Percentiles rank a stretch among this genome's conserved stretches.
Evolutionary conservation across 2,888 invertebrate genomes (phyloP).

Genomic region (Drosophila paranaensis): DNA sequence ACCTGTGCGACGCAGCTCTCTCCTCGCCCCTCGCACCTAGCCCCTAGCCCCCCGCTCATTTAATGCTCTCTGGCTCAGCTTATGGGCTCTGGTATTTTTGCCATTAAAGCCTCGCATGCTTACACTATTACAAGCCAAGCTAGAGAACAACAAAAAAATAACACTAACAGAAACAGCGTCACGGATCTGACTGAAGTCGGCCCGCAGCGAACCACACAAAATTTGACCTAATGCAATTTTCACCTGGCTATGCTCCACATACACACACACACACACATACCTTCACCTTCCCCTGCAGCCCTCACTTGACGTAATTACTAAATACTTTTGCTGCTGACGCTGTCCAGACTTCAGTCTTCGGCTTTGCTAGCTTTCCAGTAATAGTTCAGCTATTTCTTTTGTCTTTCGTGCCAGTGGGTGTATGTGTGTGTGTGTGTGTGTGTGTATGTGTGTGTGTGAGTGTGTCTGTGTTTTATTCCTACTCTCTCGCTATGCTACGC

Average conservation of each 20-base stretch:
- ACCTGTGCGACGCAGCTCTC: background rate
- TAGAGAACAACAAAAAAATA: too few species aligned
- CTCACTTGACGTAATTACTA: constrained; percentile 74
- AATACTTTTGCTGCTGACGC: constrained; percentile 70
- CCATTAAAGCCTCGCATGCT: constrained; percentile 61
- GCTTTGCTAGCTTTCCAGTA: constrained; percentile 26
- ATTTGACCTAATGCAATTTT: constrained; percentile 72
- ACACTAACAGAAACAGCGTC: constrained; percentile 25
- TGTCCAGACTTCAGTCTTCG: constrained; percentile 37
- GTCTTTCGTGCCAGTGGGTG: constrained; percentile 30
- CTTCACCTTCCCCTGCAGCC: background rate
- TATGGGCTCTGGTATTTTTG: constrained; percentile 31
- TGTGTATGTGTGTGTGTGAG: background rate
- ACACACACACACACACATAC: background rate
- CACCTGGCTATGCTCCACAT: constrained; percentile 47
- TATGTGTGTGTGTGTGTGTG: background rate
- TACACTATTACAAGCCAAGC: constrained; percentile 38
- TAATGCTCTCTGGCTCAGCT: constrained; percentile 38
- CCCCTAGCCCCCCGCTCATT: background rate
- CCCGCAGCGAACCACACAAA: constrained; percentile 1
- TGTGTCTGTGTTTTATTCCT: constrained; percentile 17
- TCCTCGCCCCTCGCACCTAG: too few species aligned
- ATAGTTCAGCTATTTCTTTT: constrained; percentile 50
- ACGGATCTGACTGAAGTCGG: constrained; percentile 15
- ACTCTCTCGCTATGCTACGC: constrained; percentile 8